Conservation (phyloP, 2,888 invertebrate species). For the Aplocera efformata region DNA sequence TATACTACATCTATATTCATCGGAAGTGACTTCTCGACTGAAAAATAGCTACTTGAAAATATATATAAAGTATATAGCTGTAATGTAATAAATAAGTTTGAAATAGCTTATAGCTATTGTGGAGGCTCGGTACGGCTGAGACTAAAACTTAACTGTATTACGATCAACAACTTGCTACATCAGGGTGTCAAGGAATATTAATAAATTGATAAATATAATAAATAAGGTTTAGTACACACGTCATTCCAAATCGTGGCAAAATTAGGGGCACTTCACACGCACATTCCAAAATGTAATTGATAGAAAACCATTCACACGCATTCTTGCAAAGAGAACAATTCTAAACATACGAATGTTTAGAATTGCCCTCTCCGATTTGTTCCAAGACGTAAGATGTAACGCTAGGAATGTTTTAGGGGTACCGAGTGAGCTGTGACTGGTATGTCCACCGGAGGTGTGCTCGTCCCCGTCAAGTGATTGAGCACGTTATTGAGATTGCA, state of each 20-base stretch:
- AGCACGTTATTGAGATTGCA: too few species aligned
- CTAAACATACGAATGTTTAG: neutral
- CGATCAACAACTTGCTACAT: too few species aligned
- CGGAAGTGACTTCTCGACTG: neutral
- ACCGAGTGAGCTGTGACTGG: too few species aligned
- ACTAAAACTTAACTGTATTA: too few species aligned
- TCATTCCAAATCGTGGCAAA: conserved; percentile 15
- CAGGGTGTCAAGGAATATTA: neutral
- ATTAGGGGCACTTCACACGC: conserved; percentile 17
- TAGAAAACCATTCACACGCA: conserved; percentile 9
- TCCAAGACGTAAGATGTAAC: too few species aligned
- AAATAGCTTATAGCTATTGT: too few species aligned
- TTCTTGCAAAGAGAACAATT: conserved; percentile 1
- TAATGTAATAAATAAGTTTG: too few species aligned
- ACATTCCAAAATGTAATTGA: conserved; percentile 10
- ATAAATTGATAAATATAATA: conserved; percentile 3
- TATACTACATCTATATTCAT: conserved; percentile 1
- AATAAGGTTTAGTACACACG: conserved; percentile 12
- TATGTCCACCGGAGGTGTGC: too few species aligned
- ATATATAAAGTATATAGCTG: neutral
- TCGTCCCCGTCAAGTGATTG: too few species aligned
- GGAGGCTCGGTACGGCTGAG: too few species aligned
- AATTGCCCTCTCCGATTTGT: too few species aligned
- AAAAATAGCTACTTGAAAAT: neutral
- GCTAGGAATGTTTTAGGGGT: too few species aligned